Evolutionary conservation across 2,888 invertebrate genomes (phyloP).

Genomic region (Dugesia japonica): DNA sequence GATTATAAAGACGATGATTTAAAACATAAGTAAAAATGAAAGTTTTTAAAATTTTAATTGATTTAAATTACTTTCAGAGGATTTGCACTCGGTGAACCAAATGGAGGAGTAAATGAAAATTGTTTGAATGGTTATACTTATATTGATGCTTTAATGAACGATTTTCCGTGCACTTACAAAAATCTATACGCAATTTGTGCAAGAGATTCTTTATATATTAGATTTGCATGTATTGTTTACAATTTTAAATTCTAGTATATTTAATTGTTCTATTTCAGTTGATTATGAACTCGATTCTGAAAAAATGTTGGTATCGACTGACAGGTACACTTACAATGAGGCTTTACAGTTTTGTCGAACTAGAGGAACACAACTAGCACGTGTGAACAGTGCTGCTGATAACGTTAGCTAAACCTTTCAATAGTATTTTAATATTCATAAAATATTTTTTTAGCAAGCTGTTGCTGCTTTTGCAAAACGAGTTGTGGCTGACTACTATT

Average conservation of each 20-base stretch:
- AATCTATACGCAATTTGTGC: not conserved
- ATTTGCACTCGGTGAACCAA: not conserved
- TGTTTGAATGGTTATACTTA: not conserved
- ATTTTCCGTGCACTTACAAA: not conserved
- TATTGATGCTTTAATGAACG: not conserved
- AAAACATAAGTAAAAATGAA: not conserved
- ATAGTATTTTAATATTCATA: too few relatives aligned
- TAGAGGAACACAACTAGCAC: not conserved
- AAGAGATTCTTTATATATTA: not conserved
- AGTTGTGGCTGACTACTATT: not conserved
- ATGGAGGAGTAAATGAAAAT: conserved; percentile 11
- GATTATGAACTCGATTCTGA: not conserved
- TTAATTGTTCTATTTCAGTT: not conserved
- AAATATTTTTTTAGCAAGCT: too few relatives aligned
- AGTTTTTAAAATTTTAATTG: not conserved
- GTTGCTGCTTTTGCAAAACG: not conserved
- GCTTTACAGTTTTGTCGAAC: not conserved
- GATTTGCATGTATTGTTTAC: not conserved
- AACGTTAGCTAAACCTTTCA: too few relatives aligned
- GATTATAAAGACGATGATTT: not conserved
- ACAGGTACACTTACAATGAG: not conserved
- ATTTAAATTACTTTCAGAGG: not conserved
- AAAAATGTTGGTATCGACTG: not conserved
- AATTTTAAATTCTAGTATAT: not conserved
- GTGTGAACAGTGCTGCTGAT: not conserved